Evolutionary conservation across 2,113 vertebrate species (phyloP), one percentile per base, ranked within the genome.

Genomic region (Candoia aspera): DNA sequence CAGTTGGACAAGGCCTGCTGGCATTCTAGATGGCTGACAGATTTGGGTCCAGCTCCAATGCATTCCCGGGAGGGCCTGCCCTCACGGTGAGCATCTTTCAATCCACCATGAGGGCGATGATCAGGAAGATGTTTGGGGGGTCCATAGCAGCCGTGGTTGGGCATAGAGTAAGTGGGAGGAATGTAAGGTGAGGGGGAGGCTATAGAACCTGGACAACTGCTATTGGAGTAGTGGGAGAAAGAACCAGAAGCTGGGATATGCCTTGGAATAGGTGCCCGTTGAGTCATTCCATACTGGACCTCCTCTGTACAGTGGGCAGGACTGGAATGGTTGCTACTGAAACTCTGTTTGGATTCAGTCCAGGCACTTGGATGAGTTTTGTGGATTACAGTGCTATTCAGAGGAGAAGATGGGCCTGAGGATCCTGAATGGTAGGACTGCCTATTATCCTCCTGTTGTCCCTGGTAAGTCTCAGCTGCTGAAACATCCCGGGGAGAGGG

Each of bases 1-100:
- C 99, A 99, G 93, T 98, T 98, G 3, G 98, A 98, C 91, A 99
- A 97, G 5, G 98, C 98, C 96, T 98, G 98, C 90, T 99, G 98
- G 95, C 98, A 98, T 79, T 98, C 97, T 96, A 96, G 97, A 54
- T 95, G 96, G n/a, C 98, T 96, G 0, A 96, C 92, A 0, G 21
- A 87, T 1, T 98, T 97, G 0, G 97, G 97, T 33, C 96, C 96
- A 37, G 95, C 4, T 24, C 95, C 9, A 8, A 87, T 0, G 0
- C 26, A 62, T 13, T 96, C 97, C 98, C 98, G 97, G 9, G 96
- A 95, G 0, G 95, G 94, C 55, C 94, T 59, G 93, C 90, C 86
- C 85, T 95, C 91, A 10, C 94, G 96, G 29, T 93, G 90, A 90
- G 88, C 89, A 33, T 96, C 95, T 79, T 94, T 94, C 92, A 95